phyloP scores from a whole-genome alignment of 2,113 vertebrate genomes.

The Neogobius melanostomus region DNA sequence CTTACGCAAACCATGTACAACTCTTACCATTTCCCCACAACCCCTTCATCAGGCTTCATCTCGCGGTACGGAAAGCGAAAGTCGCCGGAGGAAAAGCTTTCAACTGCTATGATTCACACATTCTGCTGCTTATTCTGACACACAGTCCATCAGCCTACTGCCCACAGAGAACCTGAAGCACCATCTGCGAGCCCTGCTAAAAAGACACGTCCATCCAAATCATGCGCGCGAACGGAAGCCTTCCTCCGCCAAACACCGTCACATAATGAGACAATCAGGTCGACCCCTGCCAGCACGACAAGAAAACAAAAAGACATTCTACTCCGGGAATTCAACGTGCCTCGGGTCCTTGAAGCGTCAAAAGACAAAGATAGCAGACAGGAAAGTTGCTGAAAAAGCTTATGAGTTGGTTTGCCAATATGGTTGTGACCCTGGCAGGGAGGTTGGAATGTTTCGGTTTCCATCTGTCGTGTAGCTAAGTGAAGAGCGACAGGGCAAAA shows the following conservation, averaged over 20 bases:
- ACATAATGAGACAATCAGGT: constrained; percentile 68
- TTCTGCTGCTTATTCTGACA: constrained; percentile 31
- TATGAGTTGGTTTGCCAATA: constrained; percentile 32
- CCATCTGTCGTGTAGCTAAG: constrained; percentile 51
- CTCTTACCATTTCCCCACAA: neutral
- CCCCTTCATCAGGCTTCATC: constrained; percentile 6
- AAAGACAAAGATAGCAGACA: constrained; percentile 46
- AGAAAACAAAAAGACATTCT: constrained; percentile 67
- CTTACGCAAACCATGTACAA: constrained; percentile 4
- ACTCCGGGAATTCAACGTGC: constrained; percentile 58
- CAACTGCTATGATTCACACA: constrained; percentile 13
- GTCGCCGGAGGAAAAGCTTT: neutral
- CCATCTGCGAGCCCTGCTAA: constrained; percentile 64
- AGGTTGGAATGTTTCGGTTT: constrained; percentile 38
- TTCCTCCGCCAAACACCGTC: constrained; percentile 38
- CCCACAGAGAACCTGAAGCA: constrained; percentile 49
- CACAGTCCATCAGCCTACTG: constrained; percentile 35
- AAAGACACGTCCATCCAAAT: constrained; percentile 67
- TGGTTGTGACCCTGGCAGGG: constrained; percentile 6
- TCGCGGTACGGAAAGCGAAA: constrained; percentile 17
- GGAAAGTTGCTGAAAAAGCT: constrained; percentile 47
- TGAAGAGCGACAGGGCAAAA: constrained; percentile 44
- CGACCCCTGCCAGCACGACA: constrained; percentile 66
- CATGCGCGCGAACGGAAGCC: constrained; percentile 48
- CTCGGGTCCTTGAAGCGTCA: constrained; percentile 58